These are phyloP conservation scores for Numenius arquata DNA, from an alignment of 2,113 vertebrate genomes.

Conservation along the genomic window DNA sequence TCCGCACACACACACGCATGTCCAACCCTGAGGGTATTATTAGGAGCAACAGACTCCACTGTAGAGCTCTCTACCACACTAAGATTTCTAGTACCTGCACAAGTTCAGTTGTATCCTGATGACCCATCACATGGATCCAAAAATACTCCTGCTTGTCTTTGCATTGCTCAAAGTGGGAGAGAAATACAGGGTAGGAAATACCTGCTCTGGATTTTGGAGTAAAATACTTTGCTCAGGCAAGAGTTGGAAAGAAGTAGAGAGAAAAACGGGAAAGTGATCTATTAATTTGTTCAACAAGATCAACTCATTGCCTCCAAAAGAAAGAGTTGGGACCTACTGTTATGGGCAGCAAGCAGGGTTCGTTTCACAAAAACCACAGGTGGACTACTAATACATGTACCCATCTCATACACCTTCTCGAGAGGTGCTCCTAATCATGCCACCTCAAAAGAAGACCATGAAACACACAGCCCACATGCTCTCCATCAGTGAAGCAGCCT, in stretches of 20 bases:
- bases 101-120: not conserved
- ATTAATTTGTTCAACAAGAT: not conserved
- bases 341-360: not conserved
- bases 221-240: not conserved
- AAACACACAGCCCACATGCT: not conserved
- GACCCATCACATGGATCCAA: not conserved
- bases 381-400: fast-evolving
- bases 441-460: not conserved
- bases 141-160: not conserved
- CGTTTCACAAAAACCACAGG: not conserved
- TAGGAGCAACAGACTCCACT: not conserved
- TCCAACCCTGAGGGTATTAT: not conserved
- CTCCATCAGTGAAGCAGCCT: not conserved
- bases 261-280: not conserved
- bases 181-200: not conserved
- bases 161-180: not conserved
- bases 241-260: not conserved
- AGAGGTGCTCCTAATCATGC: not conserved
- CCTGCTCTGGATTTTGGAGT: not conserved
- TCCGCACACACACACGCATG: fast-evolving
- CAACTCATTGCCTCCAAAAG: not conserved
- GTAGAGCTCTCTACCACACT: fast-evolving
- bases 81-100: not conserved
- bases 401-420: not conserved
- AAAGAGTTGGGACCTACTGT: not conserved